phyloP scores from a whole-genome alignment of 2,113 vertebrate genomes.

The Phylloscopus trochilus region DNA sequence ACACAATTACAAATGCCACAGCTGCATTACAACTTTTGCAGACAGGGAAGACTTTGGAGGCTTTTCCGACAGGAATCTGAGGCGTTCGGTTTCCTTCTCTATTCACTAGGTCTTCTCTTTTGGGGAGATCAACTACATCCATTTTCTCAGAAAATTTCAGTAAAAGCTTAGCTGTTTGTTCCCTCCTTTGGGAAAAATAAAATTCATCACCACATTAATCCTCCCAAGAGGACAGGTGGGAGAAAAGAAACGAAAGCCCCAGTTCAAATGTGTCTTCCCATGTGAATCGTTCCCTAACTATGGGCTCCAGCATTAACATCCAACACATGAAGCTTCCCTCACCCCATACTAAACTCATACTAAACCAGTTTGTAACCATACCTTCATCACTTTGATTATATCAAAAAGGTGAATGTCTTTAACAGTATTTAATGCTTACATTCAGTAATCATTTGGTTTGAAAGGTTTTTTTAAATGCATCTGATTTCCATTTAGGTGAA shows the following conservation, averaged over 20 bases:
- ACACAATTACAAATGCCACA: neutral
- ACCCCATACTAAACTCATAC: neutral
- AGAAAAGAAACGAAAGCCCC: neutral
- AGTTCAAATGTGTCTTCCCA: neutral
- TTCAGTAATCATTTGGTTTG: neutral
- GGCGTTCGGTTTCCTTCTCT: neutral
- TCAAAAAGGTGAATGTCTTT: neutral
- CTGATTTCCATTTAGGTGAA: neutral
- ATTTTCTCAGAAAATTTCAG: neutral
- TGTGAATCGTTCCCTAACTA: rapidly evolving
- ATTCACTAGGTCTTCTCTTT: neutral
- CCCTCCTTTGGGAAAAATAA: neutral
- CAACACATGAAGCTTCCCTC: neutral
- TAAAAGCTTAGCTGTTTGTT: neutral
- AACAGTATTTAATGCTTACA: neutral
- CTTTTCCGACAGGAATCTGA: neutral
- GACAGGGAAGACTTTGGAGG: neutral
- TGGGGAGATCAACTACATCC: neutral
- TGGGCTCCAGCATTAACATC: neutral
- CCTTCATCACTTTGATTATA: too few relatives aligned
- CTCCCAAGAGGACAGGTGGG: rapidly evolving
- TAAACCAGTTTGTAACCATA: rapidly evolving
- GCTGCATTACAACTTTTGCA: rapidly evolving
- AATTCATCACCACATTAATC: neutral
- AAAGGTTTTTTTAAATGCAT: too few relatives aligned